Conservation (phyloP, 2,797 vertebrate genomes). For the Hyperoplus immaculatus region DNA sequence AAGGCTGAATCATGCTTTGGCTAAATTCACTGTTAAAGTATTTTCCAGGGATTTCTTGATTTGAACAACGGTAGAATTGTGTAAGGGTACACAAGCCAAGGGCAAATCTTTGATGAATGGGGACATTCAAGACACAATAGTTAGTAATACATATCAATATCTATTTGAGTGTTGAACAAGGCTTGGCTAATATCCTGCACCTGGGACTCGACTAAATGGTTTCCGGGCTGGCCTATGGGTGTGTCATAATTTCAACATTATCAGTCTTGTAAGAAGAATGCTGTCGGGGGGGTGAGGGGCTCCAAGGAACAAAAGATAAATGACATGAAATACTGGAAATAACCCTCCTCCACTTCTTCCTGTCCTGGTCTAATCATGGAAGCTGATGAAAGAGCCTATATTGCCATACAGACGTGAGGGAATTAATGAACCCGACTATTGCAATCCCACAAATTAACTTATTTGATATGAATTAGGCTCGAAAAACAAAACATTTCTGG, state of each 20-base stretch:
- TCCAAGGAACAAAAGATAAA: constrained; percentile 32
- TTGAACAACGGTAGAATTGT: background rate
- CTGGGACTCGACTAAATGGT: background rate
- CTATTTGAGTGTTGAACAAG: background rate
- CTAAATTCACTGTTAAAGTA: background rate
- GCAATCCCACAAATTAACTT: constrained; percentile 23
- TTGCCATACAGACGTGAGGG: constrained; percentile 15
- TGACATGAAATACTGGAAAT: constrained; percentile 41
- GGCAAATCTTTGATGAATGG: background rate
- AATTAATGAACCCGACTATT: constrained; percentile 36
- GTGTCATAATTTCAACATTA: constrained; percentile 22
- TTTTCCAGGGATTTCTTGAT: constrained; percentile 3
- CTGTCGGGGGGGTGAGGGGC: background rate
- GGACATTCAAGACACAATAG: background rate
- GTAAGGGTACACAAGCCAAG: background rate
- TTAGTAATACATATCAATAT: background rate
- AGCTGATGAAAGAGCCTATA: constrained; percentile 39
- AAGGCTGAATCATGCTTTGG: background rate
- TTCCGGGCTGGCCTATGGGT: background rate
- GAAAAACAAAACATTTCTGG: constrained; percentile 24
- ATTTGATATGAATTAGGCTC: constrained; percentile 24
- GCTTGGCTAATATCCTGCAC: background rate
- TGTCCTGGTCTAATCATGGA: constrained; percentile 45
- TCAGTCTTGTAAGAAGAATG: constrained; percentile 21
- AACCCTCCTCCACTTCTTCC: constrained; percentile 31